Conservation (phyloP, 2,113 vertebrate genomes). For the Syngnathoides biaculeatus region DNA sequence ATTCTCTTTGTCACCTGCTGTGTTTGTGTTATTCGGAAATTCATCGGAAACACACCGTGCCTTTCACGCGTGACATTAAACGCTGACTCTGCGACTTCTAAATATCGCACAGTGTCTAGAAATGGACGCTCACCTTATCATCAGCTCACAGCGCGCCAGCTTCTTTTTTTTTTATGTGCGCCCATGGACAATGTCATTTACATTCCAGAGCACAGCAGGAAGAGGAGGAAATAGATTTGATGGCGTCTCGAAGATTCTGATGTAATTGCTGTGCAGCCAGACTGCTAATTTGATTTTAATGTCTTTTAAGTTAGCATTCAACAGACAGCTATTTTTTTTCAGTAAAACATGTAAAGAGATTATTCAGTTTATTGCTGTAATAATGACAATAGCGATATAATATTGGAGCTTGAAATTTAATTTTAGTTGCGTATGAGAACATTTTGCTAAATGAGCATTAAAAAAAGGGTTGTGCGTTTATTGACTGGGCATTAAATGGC, state of each 20-base stretch:
- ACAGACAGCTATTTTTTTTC: not conserved
- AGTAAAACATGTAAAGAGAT: not conserved
- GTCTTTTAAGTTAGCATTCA: conserved; percentile 9
- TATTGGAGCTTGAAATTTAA: not conserved
- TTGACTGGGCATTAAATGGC: not conserved
- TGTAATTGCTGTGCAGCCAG: conserved; percentile 55
- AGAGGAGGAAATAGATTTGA: conserved; percentile 38
- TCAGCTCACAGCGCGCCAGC: conserved; percentile 61
- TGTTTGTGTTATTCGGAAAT: not conserved
- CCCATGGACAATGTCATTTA: conserved; percentile 63
- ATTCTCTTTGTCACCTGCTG: not conserved
- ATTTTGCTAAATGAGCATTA: not conserved
- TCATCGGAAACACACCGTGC: not conserved
- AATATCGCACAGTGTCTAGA: conserved; percentile 60
- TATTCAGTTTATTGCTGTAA: not conserved
- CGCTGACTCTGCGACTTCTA: conserved; percentile 48
- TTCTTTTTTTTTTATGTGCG: conserved; percentile 55
- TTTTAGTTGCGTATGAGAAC: not conserved
- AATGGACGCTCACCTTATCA: conserved; percentile 61
- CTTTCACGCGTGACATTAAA: conserved; percentile 24
- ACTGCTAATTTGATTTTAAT: conserved; percentile 43
- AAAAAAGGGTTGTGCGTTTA: not conserved
- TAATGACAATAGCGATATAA: not conserved
- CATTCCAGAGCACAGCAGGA: conserved; percentile 58
- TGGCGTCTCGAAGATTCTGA: conserved; percentile 54